These are phyloP conservation scores for Aphodius sticticus DNA, from an alignment of 2,888 invertebrate species.

Conservation along the genomic window DNA sequence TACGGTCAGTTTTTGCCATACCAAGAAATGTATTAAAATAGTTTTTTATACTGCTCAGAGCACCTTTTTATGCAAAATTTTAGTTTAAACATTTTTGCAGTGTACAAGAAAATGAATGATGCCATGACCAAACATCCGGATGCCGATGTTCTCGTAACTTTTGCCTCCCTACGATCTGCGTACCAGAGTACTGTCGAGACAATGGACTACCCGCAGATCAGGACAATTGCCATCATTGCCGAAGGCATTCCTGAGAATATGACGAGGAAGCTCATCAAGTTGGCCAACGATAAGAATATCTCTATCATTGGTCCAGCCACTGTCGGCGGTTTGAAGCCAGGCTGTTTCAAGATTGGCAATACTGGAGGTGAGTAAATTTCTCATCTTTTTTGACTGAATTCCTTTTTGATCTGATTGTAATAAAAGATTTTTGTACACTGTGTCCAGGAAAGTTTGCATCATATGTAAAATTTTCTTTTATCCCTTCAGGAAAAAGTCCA, in stretches of 20 bases:
- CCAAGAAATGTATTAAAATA: no score
- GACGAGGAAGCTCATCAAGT: conserved; percentile 90
- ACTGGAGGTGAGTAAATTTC: conserved; percentile 77
- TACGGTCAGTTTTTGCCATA: no score
- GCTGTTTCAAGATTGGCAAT: conserved; percentile 99
- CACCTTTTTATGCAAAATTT: not conserved
- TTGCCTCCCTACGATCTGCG: conserved; percentile 96
- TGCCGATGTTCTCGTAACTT: conserved; percentile 95
- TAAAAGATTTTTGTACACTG: no score
- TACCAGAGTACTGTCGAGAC: conserved; percentile 97
- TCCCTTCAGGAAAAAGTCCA: no score
- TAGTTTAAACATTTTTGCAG: conserved; percentile 47
- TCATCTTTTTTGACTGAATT: no score
- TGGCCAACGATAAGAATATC: conserved; percentile 78
- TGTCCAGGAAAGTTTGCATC: no score
- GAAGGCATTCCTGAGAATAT: conserved; percentile 99
- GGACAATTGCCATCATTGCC: conserved; percentile 97
- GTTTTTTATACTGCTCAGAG: no score
- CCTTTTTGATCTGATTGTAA: no score
- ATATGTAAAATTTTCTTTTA: no score
- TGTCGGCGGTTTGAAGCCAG: conserved; percentile 97
- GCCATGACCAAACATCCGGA: conserved; percentile 95
- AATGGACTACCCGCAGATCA: conserved; percentile 91
- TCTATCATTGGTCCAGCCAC: conserved; percentile 79
- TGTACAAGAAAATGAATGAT: conserved; percentile 97